Conservation (phyloP, 2,797 vertebrate species). For the Poecile montanus region DNA sequence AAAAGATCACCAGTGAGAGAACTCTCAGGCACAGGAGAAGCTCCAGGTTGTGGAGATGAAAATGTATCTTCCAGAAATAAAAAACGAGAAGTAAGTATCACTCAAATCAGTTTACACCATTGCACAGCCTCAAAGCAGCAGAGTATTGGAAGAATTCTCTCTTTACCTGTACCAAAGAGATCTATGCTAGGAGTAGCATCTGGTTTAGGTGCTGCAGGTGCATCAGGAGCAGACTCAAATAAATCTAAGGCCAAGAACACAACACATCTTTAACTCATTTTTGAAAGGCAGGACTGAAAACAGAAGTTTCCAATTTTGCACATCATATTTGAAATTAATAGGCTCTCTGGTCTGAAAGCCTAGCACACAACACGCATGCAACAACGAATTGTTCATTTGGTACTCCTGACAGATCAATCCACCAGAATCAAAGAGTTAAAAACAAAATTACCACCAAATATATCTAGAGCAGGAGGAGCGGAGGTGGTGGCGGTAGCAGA, state of each 20-base stretch:
- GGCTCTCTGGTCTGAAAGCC: constrained; percentile 57
- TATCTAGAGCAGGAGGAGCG: constrained; percentile 93
- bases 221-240: constrained; percentile 95
- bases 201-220: constrained; percentile 90
- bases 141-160: constrained; percentile 23
- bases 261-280: constrained; percentile 82
- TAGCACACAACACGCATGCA: constrained; percentile 62
- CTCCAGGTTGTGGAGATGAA: constrained; percentile 87
- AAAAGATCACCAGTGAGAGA: constrained; percentile 90
- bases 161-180: constrained; percentile 99
- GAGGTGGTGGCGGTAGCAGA: constrained; percentile 74
- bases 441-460: constrained; percentile 96
- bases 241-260: constrained; percentile 98
- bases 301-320: constrained; percentile 26
- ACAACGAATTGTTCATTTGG: neutral
- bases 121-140: constrained; percentile 25
- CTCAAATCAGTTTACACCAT: constrained; percentile 26
- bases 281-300: constrained; percentile 21
- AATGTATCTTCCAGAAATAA: constrained; percentile 82
- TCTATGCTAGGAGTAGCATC: constrained; percentile 98
- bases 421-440: constrained; percentile 67
- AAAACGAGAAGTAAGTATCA: constrained; percentile 72
- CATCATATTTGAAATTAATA: neutral
- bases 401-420: constrained; percentile 57
- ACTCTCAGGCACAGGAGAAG: constrained; percentile 93